Base-by-base conservation (phyloP, 2,113 vertebrate species). In the Oplegnathus fasciatus region DNA sequence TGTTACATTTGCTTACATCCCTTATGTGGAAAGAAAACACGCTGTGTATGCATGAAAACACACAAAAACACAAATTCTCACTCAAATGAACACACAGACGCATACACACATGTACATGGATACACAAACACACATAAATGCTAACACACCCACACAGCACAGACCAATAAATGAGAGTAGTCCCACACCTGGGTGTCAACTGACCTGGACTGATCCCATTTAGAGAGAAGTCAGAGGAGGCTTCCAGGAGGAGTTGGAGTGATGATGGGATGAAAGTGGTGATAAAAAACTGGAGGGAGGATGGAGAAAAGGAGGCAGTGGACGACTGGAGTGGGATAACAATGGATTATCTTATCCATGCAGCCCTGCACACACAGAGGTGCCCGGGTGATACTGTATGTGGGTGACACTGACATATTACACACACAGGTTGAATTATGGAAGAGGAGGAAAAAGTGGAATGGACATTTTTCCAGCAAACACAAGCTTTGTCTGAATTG, bases 201-300 rank as follows among this genome's bases (percentile, higher is more conserved):
- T 95, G 94, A 96, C 95, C 95, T 95, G 94, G 65, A 85, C 86
- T 88, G 86, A 89, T 89, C 93, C 88, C 86, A 91, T 90, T 93
- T 88, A 89, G 82, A 92, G 77, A 82, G 70, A 54, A 92, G 89
- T 91, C 93, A 92, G 91, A 87, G 74, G 90, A 90, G 83, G 85
- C 65, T 84, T 89, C 91, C 92, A 82, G 70, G 79, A 80, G 88
- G 90, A 89, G 84, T 80, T 67, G 90, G 65, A 85, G 90, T 89
- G 89, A 88, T 91, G 89, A 88, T 91, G 91, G 87, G 89, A 93
- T 91, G 92, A 82, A 78, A 88, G 91, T 86, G 85, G 77, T 89
- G 92, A 91, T 76, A 84, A 92, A 93, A 82, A 92, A 92, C 93
- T 95, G 86, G 84, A 83, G 81, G 88, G 67, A 90, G 85, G 89